Evolutionary conservation across 2,113 vertebrate species (phyloP).

Genomic region (Meles meles): DNA sequence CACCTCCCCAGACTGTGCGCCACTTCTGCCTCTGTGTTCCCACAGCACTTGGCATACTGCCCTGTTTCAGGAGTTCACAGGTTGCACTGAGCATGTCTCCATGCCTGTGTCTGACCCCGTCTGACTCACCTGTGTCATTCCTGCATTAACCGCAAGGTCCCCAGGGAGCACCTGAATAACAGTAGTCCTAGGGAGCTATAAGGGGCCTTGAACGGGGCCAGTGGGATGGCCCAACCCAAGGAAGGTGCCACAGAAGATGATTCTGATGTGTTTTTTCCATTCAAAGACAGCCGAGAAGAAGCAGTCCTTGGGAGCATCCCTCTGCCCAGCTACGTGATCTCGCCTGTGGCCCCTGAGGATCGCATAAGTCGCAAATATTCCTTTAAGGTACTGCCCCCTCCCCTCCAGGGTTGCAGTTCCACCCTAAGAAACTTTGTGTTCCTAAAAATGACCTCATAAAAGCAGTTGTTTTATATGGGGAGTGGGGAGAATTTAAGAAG

Average conservation of each 20-base stretch:
- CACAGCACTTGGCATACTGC: neutral
- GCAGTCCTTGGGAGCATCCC: slow-evolving; percentile 96
- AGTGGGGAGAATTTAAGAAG: neutral
- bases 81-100: neutral
- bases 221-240: neutral
- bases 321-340: slow-evolving; percentile 93
- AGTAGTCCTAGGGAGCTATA: neutral
- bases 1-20: neutral
- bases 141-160: neutral
- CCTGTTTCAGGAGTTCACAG: neutral
- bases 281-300: slow-evolving; percentile 96
- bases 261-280: slow-evolving; percentile 58
- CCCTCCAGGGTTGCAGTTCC: neutral
- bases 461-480: neutral
- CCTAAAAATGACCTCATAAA: slow-evolving; percentile 8
- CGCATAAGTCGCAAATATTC: slow-evolving; percentile 97
- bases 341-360: slow-evolving; percentile 92
- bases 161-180: neutral
- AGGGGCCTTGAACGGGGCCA: neutral
- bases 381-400: slow-evolving; percentile 90
- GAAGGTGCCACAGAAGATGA: neutral
- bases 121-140: neutral
- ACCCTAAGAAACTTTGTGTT: neutral
- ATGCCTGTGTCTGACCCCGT: neutral
- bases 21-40: neutral